Evolutionary conservation across 2,888 invertebrate species (phyloP).

Genomic region (Osmoderma eremita): DNA sequence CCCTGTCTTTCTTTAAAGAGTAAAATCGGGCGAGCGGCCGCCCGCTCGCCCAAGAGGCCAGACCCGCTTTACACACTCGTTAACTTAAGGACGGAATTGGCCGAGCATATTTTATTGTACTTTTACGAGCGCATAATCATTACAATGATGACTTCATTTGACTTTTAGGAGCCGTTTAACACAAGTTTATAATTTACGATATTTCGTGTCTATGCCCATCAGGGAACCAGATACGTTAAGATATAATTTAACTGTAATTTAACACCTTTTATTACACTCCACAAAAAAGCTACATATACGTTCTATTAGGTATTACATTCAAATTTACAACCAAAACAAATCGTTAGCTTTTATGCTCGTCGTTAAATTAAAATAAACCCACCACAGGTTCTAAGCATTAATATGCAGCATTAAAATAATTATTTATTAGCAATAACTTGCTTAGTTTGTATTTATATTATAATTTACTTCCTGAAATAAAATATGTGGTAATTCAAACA

Average conservation of each 20-base stretch:
- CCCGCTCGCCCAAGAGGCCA: slow-evolving; percentile 33
- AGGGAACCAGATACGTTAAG: slow-evolving; percentile 25
- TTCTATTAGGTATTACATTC: neutral
- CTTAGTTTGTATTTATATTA: no score
- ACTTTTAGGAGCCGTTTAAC: slow-evolving; percentile 50
- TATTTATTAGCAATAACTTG: no score
- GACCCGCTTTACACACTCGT: slow-evolving; percentile 44
- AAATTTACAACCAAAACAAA: slow-evolving; percentile 39
- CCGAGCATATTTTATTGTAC: slow-evolving; percentile 59
- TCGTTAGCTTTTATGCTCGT: slow-evolving; percentile 28
- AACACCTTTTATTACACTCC: slow-evolving; percentile 41
- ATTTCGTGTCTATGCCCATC: slow-evolving; percentile 42
- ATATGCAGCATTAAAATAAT: no score
- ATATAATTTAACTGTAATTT: slow-evolving; percentile 39
- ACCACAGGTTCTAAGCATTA: no score
- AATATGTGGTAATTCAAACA: no score
- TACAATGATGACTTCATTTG: slow-evolving; percentile 60
- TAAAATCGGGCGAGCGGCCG: no score
- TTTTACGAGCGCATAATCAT: slow-evolving; percentile 62
- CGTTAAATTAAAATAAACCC: no score
- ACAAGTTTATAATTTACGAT: slow-evolving; percentile 43
- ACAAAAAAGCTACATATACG: slow-evolving; percentile 18
- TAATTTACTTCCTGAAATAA: no score
- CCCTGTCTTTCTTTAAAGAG: slow-evolving; percentile 40
- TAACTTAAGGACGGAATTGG: slow-evolving; percentile 55